Evolutionary conservation across 2,113 vertebrate species (phyloP).

Genomic region (Parus major): DNA sequence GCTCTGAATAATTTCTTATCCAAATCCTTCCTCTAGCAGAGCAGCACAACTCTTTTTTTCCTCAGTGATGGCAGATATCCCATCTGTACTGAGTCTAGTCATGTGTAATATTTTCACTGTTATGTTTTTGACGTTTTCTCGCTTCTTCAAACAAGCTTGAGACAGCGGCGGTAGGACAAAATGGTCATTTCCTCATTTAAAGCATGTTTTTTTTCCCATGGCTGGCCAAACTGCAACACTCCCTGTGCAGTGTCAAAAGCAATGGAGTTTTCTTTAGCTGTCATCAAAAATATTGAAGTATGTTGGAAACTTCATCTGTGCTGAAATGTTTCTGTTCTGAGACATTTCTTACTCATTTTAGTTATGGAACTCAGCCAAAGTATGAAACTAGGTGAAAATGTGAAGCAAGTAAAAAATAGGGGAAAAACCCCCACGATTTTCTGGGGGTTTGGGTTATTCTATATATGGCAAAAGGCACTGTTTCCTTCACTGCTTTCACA

Average conservation of each 20-base stretch:
- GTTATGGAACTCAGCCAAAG: neutral
- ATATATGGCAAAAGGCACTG: neutral
- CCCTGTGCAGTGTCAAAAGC: neutral
- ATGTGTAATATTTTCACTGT: conserved; percentile 17
- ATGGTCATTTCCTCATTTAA: conserved; percentile 1
- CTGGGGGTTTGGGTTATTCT: neutral
- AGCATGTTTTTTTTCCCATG: neutral
- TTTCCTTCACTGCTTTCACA: neutral
- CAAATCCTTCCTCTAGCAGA: neutral
- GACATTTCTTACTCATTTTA: conserved; percentile 7
- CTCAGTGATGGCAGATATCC: neutral
- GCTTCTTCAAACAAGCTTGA: conserved; percentile 7
- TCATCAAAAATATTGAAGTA: neutral
- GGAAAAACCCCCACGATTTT: neutral
- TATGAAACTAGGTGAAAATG: neutral
- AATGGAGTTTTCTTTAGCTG: neutral
- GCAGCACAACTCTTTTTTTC: neutral
- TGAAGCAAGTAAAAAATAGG: conserved; percentile 3
- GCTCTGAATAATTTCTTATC: neutral
- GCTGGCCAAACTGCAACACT: neutral
- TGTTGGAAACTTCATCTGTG: neutral
- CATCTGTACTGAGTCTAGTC: conserved; percentile 2
- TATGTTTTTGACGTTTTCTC: conserved; percentile 6
- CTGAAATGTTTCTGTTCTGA: conserved; percentile 16
- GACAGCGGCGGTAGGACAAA: neutral